A percentile compares a stretch with the other conserved stretches of the same genome.
phyloP scores from a whole-genome alignment of 2,888 invertebrate genomes.

The Hyalella azteca region DNA sequence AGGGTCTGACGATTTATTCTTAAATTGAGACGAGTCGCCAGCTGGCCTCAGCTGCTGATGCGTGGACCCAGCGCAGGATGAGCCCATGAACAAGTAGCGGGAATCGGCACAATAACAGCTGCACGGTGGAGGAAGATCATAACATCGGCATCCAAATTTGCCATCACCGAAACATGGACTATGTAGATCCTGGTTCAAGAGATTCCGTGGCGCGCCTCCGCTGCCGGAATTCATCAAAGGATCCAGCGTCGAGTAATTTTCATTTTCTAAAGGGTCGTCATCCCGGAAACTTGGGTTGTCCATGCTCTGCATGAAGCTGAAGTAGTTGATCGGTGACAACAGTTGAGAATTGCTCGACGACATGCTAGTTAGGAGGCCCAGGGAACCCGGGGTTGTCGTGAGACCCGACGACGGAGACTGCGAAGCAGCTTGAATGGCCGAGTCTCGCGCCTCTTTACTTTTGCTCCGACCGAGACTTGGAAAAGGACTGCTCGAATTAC shows the following conservation, averaged over 20 bases:
- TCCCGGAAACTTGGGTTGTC: constrained; percentile 6
- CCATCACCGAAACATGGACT: not conserved
- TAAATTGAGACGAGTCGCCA: not conserved
- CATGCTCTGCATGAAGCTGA: not conserved
- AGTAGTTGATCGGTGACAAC: not conserved
- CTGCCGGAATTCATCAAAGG: not conserved
- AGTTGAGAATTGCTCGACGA: not conserved
- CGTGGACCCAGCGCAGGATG: no score
- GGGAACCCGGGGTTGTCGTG: not conserved
- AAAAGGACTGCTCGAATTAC: constrained; percentile 57
- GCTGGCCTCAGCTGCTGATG: not conserved
- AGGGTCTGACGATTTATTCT: not conserved
- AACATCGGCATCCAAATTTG: not conserved
- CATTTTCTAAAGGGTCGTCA: constrained; percentile 11
- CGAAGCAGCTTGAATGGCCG: not conserved
- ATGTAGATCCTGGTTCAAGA: not conserved
- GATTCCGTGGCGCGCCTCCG: not conserved
- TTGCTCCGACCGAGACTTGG: constrained; percentile 53
- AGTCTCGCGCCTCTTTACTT: constrained; percentile 42
- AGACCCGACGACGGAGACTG: not conserved
- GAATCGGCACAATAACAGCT: no score
- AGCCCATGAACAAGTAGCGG: no score
- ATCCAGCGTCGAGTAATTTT: constrained; percentile 27
- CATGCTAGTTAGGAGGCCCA: constrained; percentile 1
- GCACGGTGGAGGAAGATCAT: no score